Evolutionary conservation across 2,797 vertebrate genomes (phyloP).

Genomic region (Poeciliopsis infans): DNA sequence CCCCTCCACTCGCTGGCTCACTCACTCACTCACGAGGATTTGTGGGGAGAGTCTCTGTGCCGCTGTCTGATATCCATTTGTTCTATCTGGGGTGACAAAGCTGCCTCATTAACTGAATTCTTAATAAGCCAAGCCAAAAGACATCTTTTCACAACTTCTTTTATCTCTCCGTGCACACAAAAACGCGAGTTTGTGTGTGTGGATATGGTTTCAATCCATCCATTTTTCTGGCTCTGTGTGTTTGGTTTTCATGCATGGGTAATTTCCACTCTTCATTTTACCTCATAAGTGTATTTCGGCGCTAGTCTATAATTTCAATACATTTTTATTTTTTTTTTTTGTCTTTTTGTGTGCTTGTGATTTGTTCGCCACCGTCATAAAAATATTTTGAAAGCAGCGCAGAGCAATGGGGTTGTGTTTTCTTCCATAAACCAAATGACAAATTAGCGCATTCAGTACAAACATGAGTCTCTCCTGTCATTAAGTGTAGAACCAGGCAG

Average conservation of each 20-base stretch:
- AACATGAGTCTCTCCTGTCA: slow-evolving; percentile 81
- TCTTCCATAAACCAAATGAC: slow-evolving; percentile 75
- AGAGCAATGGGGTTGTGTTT: slow-evolving; percentile 64
- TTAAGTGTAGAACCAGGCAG: slow-evolving; percentile 75
- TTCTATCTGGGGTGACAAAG: slow-evolving; percentile 80
- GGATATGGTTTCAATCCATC: slow-evolving; percentile 45
- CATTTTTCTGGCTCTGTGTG: slow-evolving; percentile 16
- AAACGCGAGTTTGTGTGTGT: slow-evolving; percentile 24
- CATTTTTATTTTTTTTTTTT: slow-evolving; percentile 6
- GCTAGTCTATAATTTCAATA: slow-evolving; percentile 57
- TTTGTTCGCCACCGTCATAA: slow-evolving; percentile 35
- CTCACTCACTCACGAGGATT: slow-evolving; percentile 42
- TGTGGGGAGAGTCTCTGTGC: slow-evolving; percentile 43
- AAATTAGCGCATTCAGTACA: slow-evolving; percentile 80
- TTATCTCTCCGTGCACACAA: slow-evolving; percentile 59
- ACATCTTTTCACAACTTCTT: slow-evolving; percentile 71
- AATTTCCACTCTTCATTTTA: slow-evolving; percentile 53
- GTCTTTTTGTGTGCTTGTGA: slow-evolving; percentile 48
- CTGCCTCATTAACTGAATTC: slow-evolving; percentile 83
- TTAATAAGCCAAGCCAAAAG: slow-evolving; percentile 77
- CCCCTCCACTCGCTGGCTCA: not conserved
- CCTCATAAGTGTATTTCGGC: slow-evolving; percentile 55
- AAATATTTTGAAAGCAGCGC: slow-evolving; percentile 60
- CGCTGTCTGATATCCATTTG: slow-evolving; percentile 77
- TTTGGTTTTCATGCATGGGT: slow-evolving; percentile 50